These are phyloP conservation scores for Dicycla oo DNA, from an alignment of 2,888 invertebrate genomes.

Conservation along the genomic window DNA sequence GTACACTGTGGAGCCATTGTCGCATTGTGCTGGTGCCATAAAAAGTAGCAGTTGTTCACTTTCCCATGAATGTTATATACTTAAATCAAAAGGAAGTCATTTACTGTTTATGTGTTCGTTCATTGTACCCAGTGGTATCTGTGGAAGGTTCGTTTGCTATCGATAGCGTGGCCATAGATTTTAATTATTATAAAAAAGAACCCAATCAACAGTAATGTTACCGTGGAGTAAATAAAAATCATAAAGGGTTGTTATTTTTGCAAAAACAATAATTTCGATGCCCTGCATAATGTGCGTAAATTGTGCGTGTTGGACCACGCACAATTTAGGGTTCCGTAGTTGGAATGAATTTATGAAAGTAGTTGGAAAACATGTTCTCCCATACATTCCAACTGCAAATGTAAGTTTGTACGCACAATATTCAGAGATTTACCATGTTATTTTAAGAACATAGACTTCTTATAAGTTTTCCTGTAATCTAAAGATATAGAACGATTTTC, in stretches of 20 bases:
- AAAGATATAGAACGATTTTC: too few species aligned
- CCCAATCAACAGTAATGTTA: neutral
- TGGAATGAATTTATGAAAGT: too few species aligned
- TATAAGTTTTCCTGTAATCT: too few species aligned
- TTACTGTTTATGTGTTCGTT: conserved; percentile 31
- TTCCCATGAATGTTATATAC: conserved; percentile 39
- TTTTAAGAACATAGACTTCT: too few species aligned
- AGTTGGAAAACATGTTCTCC: too few species aligned
- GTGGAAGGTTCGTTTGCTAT: neutral
- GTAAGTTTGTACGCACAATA: too few species aligned
- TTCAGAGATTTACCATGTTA: too few species aligned
- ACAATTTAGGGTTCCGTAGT: too few species aligned
- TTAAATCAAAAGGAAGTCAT: conserved; percentile 21
- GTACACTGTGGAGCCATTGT: conserved; percentile 46
- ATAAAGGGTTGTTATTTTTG: neutral
- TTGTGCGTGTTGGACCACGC: too few species aligned
- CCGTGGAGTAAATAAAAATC: neutral
- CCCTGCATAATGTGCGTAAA: neutral
- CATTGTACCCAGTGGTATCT: neutral
- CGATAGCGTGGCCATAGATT: neutral
- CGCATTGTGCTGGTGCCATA: conserved; percentile 27
- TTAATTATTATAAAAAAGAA: neutral
- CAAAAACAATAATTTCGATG: too few species aligned
- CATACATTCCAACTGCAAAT: too few species aligned
- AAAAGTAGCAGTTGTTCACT: conserved; percentile 35